Evolutionary conservation across 2,113 vertebrate species (phyloP).

Genomic region (Bufo bufo): DNA sequence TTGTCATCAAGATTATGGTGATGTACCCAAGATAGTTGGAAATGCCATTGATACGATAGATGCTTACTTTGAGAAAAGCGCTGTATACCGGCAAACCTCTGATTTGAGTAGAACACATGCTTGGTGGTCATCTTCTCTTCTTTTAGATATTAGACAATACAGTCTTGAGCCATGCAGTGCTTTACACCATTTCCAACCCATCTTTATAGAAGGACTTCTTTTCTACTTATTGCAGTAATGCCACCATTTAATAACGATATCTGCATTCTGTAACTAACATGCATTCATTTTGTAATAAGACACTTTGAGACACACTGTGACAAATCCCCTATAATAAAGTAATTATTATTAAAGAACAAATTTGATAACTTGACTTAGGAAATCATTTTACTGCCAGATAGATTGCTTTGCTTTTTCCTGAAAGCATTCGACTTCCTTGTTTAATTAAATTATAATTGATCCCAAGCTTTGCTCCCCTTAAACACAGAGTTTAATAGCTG

Average conservation of each 20-base stretch:
- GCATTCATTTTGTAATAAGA: constrained; percentile 30
- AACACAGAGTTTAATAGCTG: constrained; percentile 33
- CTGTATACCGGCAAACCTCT: not conserved
- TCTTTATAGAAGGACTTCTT: not conserved
- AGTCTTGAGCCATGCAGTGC: not conserved
- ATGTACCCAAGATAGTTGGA: too few species aligned
- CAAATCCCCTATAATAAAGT: constrained; percentile 23
- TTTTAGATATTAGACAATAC: not conserved
- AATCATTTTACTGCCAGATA: constrained; percentile 36
- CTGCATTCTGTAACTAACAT: constrained; percentile 34
- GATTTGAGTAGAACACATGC: not conserved
- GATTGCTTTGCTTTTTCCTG: constrained; percentile 19
- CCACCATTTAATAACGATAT: constrained; percentile 4
- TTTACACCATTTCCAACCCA: not conserved
- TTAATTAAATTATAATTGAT: constrained; percentile 53
- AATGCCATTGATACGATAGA: too few species aligned
- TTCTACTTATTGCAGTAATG: constrained; percentile 5
- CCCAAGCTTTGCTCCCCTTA: constrained; percentile 20
- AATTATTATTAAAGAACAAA: constrained; percentile 34
- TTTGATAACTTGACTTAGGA: constrained; percentile 33
- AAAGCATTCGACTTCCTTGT: constrained; percentile 27
- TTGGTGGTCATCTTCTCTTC: not conserved
- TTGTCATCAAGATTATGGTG: too few species aligned
- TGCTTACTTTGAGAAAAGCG: too few species aligned
- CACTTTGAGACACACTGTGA: constrained; percentile 35